Percentiles rank a stretch among this genome's conserved stretches.
Evolutionary conservation across 2,888 invertebrate species (phyloP).

Genomic region (Drosophila koepferae): DNA sequence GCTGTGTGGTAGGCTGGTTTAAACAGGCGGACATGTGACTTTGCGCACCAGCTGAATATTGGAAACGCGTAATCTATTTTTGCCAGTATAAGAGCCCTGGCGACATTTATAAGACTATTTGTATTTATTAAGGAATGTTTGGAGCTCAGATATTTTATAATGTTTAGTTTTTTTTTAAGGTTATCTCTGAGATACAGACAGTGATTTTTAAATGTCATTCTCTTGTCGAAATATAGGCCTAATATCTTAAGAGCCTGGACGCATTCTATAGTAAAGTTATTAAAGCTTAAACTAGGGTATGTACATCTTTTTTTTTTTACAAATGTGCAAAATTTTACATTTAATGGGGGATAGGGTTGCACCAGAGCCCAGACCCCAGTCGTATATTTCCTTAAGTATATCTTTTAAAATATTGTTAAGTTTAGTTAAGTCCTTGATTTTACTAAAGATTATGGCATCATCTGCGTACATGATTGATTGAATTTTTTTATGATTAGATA

Average conservation of each 20-base stretch:
- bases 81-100: background rate
- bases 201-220: background rate
- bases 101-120: background rate
- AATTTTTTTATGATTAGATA: slow-evolving; percentile 14
- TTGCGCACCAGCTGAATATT: background rate
- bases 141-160: background rate
- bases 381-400: slow-evolving; percentile 3
- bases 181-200: background rate
- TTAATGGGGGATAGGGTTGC: background rate
- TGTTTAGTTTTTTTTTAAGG: background rate
- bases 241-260: no score
- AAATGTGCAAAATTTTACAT: no score
- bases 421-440: background rate
- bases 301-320: no score
- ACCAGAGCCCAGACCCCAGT: slow-evolving; percentile 1
- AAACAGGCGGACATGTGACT: background rate
- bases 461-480: slow-evolving; percentile 14
- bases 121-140: slow-evolving; percentile 1
- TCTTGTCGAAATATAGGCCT: slow-evolving; percentile 4
- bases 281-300: no score
- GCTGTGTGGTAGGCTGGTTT: background rate
- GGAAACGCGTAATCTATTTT: slow-evolving; percentile 6
- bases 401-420: slow-evolving; percentile 5
- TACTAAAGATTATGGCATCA: background rate
- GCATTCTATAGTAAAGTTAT: no score